A percentile compares a stretch with the other conserved stretches of the same genome.
Evolutionary conservation across 2,113 vertebrate genomes (phyloP).

Genomic region (Dendrocopos noguchii): DNA sequence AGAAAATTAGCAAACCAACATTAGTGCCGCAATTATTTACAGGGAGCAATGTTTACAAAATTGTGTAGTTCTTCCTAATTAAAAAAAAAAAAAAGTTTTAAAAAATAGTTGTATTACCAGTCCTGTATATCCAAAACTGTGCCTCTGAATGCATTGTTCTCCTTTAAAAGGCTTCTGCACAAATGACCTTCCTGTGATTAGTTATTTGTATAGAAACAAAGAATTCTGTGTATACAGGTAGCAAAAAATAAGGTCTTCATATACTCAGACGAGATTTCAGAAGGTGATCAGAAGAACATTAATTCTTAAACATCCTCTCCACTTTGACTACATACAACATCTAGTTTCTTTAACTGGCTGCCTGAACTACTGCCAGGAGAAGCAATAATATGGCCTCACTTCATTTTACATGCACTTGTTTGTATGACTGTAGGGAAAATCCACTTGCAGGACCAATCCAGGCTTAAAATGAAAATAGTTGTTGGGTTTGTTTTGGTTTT

Average conservation of each 20-base stretch:
- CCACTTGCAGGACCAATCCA: not conserved
- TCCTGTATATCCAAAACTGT: not conserved
- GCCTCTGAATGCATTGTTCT: not conserved
- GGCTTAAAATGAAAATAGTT: not conserved
- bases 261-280: not conserved
- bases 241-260: not conserved
- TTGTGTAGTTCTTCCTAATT: not conserved
- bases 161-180: not conserved
- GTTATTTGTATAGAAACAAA: not conserved
- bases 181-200: not conserved
- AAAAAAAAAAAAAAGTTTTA: not conserved
- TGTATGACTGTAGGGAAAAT: not conserved
- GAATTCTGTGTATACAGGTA: not conserved
- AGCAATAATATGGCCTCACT: not conserved
- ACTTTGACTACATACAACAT: not conserved
- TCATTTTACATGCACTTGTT: not conserved
- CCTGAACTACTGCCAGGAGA: not conserved
- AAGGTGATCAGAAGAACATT: not conserved
- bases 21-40: not conserved
- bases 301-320: not conserved
- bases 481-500: not conserved
- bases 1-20: not conserved
- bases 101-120: rapidly evolving
- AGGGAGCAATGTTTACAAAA: not conserved
- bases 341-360: not conserved